Evolutionary conservation across 92 coral and sea anemone genomes (phyloP).

Genomic region (Bergia sp.): DNA sequence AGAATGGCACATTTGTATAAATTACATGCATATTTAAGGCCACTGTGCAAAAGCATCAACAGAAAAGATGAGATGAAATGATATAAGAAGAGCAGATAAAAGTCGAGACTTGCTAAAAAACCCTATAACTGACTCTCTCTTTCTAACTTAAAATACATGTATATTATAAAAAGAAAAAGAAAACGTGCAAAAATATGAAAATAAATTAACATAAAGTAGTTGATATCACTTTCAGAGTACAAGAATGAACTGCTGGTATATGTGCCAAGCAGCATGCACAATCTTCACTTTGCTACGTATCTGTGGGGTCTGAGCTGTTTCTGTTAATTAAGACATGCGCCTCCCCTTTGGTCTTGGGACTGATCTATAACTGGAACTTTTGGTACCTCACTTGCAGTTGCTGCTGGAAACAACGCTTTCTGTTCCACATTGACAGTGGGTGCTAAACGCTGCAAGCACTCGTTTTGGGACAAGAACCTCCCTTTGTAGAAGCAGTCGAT

Average conservation of each 20-base stretch:
- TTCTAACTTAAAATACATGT: too few relatives aligned
- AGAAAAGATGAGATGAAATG: background rate
- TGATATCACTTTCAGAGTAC: too few relatives aligned
- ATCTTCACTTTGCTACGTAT: background rate
- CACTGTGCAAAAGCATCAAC: background rate
- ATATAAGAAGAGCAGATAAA: too few relatives aligned
- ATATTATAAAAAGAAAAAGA: too few relatives aligned
- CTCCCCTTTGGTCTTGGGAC: background rate
- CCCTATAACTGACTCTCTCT: background rate
- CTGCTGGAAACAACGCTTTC: conserved; percentile 45
- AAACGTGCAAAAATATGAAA: too few relatives aligned
- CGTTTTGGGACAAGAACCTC: conserved; percentile 59
- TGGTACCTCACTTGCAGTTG: conserved; percentile 79
- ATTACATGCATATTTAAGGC: background rate
- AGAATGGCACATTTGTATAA: background rate
- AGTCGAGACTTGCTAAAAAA: background rate
- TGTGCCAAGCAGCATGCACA: background rate
- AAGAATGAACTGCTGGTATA: too few relatives aligned
- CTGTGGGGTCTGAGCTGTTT: background rate
- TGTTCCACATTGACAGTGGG: conserved; percentile 15
- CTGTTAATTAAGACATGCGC: background rate
- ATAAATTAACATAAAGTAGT: too few relatives aligned
- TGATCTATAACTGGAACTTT: background rate
- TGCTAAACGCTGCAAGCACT: conserved; percentile 56
- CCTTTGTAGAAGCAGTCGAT: conserved; percentile 86